Base-by-base conservation (phyloP, 2,797 vertebrate genomes). In the Cossypha heuglini region DNA sequence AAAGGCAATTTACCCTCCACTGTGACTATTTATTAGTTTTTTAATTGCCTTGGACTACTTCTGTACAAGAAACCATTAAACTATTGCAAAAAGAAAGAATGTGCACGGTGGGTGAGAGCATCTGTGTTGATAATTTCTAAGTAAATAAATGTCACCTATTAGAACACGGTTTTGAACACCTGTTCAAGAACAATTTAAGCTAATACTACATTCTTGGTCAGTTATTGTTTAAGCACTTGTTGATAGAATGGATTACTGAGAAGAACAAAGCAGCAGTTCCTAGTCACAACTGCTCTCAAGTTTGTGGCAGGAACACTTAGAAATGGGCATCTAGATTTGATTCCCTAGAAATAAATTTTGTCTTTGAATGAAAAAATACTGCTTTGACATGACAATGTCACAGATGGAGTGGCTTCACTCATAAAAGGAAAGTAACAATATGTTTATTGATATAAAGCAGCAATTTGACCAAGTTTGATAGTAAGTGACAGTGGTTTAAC, bases 1-100 rank as follows among this genome's bases (percentile, higher is more conserved):
- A 64, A 95, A 95, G 37, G 31, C 71, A 93, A 96, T 97, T 97
- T 96, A 88, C 86, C 88, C 92, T 96, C 92, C 49, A 85, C 93
- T 85, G 81, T 84, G 92, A 93, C 94, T 96, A 94, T 96, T 96
- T 97, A 93, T 97, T 96, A 97, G 80, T 37, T 94, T 97, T 96
- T 96, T 97, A 98, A 97, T 97, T 97, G 94, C 76, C 67, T 95
- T 92, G 77, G 73, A 83, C 72, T 96, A 75, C 69, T 94, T 96
- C 80, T 84, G 46, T 90, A 91, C 9, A 90, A 95, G 78, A 87
- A 97, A 92, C 11, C 68, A 92, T 96, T 97, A 97, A 97, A 96
- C 96, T 80, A 84, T 86, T 80, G 57, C 71, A 91, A 96, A 94
- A 95, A 88, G 40, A 94, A 94, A 96, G 64, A 52, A 92, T 64